Evolutionary conservation across 2,888 invertebrate species (phyloP).

Genomic region (Drosophila borborema): DNA sequence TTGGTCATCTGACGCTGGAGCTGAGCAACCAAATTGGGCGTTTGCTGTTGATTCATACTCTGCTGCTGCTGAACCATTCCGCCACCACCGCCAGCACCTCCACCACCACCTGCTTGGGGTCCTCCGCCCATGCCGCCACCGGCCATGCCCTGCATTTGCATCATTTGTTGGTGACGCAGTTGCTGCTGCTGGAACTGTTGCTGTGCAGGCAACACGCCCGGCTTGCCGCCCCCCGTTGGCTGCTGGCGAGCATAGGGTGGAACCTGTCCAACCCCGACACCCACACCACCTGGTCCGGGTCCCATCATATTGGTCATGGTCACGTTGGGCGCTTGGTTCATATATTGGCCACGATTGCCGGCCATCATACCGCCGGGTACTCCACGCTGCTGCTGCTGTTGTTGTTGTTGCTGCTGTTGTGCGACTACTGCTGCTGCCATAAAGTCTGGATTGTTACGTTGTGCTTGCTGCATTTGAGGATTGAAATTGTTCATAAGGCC

Average conservation of each 20-base stretch:
- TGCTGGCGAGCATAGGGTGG: constrained; percentile 91
- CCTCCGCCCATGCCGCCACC: constrained; percentile 80
- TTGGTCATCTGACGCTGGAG: constrained; percentile 87
- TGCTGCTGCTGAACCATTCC: constrained; percentile 86
- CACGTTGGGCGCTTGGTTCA: constrained; percentile 91
- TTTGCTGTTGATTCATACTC: constrained; percentile 86
- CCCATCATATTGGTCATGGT: constrained; percentile 89
- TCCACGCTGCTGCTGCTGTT: constrained; percentile 75
- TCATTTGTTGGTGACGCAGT: constrained; percentile 90
- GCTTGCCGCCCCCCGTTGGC: constrained; percentile 80
- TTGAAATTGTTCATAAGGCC: constrained; percentile 84
- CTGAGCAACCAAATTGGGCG: constrained; percentile 89
- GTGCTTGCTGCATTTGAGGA: constrained; percentile 83
- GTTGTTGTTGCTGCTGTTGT: constrained; percentile 72
- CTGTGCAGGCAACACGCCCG: constrained; percentile 81
- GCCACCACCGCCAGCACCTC: constrained; percentile 74
- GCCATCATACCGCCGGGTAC: constrained; percentile 77
- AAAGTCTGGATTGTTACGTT: constrained; percentile 84
- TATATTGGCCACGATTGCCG: constrained; percentile 84
- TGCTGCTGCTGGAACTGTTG: constrained; percentile 86
- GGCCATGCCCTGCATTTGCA: constrained; percentile 86
- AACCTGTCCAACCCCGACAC: constrained; percentile 87
- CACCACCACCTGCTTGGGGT: constrained; percentile 77
- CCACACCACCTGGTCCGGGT: constrained; percentile 76
- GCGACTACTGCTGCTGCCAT: constrained; percentile 79